Evolutionary conservation across 2,888 invertebrate species (phyloP).

Genomic region (Parnassius apollo): DNA sequence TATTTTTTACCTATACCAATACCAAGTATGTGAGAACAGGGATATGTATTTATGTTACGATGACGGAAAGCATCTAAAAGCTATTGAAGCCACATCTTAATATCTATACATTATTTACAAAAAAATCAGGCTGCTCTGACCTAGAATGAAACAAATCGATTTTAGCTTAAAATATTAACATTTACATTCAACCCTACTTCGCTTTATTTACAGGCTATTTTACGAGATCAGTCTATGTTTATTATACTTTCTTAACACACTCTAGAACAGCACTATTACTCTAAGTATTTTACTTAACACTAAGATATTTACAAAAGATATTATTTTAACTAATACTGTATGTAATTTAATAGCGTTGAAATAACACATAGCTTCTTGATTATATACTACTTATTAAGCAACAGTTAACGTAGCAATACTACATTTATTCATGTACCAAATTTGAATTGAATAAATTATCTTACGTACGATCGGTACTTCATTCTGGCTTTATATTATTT

Average conservation of each 20-base stretch:
- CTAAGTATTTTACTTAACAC: not conserved
- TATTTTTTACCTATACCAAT: too few species aligned
- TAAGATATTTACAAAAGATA: not conserved
- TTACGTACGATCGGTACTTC: too few species aligned
- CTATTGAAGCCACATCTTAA: slow-evolving; percentile 22
- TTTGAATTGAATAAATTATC: too few species aligned
- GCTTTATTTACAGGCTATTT: slow-evolving; percentile 54
- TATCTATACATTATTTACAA: slow-evolving; percentile 14
- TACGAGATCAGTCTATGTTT: slow-evolving; percentile 68
- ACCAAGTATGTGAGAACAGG: slow-evolving; percentile 1
- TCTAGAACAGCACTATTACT: slow-evolving; percentile 7
- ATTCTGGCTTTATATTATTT: too few species aligned
- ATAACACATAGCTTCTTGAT: too few species aligned
- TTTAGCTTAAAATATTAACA: slow-evolving; percentile 37
- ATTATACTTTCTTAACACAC: slow-evolving; percentile 48
- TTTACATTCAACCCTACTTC: slow-evolving; percentile 31
- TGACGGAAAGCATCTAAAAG: slow-evolving; percentile 16
- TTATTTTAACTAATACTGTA: not conserved
- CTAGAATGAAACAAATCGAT: slow-evolving; percentile 33
- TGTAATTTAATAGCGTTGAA: too few species aligned
- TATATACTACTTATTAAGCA: too few species aligned
- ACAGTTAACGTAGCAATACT: too few species aligned
- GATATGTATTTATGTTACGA: slow-evolving; percentile 23
- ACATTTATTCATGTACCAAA: too few species aligned
- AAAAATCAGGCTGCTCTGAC: not conserved